These are phyloP conservation scores for Pseudoatta argentina DNA, from an alignment of 1,140 invertebrate genomes.

Conservation along the genomic window DNA sequence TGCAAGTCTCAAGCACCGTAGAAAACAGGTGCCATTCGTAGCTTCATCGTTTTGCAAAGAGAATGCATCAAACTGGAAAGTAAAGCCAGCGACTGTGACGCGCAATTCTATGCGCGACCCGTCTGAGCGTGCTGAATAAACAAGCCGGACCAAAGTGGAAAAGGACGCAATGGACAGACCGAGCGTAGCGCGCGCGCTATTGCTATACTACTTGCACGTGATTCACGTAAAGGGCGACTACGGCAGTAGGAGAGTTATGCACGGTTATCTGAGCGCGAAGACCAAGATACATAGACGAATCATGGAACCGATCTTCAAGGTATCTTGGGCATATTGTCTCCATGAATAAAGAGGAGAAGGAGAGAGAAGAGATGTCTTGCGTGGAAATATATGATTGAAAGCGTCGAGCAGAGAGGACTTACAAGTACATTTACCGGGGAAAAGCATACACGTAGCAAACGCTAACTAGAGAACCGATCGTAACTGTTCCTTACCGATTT, in stretches of 20 bases:
- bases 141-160: slow-evolving; percentile 54
- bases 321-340: slow-evolving; percentile 30
- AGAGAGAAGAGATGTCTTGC: background rate
- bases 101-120: slow-evolving; percentile 45
- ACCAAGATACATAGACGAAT: slow-evolving; percentile 26
- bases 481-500: no score
- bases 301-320: slow-evolving; percentile 22
- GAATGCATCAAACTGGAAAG: slow-evolving; percentile 62
- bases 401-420: background rate
- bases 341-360: background rate
- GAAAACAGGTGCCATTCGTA: slow-evolving; percentile 37
- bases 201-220: slow-evolving; percentile 60
- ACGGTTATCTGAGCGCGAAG: slow-evolving; percentile 24
- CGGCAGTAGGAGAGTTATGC: slow-evolving; percentile 35
- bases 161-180: slow-evolving; percentile 28
- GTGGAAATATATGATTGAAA: slow-evolving; percentile 22
- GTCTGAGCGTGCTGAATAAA: slow-evolving; percentile 66
- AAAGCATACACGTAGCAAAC: background rate
- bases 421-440: background rate
- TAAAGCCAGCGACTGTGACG: slow-evolving; percentile 64
- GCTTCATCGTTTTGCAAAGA: slow-evolving; percentile 59
- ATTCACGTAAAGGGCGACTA: slow-evolving; percentile 21
- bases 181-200: slow-evolving; percentile 39
- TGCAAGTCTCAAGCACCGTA: slow-evolving; percentile 26
- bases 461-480: no score